Conservation (phyloP, 2,888 invertebrate genomes). For the Cantharis lateralis region DNA sequence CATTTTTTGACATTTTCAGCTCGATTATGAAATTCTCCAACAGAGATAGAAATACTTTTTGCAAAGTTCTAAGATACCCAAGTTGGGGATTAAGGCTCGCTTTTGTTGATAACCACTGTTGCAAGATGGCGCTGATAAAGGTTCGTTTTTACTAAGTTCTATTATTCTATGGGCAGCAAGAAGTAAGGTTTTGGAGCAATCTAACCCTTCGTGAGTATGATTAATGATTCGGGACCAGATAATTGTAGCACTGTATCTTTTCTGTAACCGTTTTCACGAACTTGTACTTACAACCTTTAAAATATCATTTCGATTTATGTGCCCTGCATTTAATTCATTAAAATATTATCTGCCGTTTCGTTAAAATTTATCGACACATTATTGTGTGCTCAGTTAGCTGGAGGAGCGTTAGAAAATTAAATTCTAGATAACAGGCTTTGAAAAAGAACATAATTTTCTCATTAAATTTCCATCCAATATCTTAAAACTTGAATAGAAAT, state of each 20-base stretch:
- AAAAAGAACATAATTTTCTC: background rate
- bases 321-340: too few relatives aligned
- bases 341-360: too few relatives aligned
- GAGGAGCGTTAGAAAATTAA: background rate
- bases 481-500: background rate
- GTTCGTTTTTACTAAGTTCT: slow-evolving; percentile 41
- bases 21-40: background rate
- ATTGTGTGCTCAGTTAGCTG: background rate
- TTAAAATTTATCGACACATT: background rate
- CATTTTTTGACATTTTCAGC: background rate
- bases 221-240: slow-evolving; percentile 40
- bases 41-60: background rate
- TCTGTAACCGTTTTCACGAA: slow-evolving; percentile 26
- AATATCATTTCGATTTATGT: background rate
- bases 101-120: slow-evolving; percentile 19
- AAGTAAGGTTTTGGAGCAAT: slow-evolving; percentile 25
- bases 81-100: slow-evolving; percentile 10
- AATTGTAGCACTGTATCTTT: slow-evolving; percentile 39
- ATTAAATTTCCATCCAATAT: background rate
- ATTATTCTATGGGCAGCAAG: slow-evolving; percentile 25
- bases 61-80: slow-evolving; percentile 10
- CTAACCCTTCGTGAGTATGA: slow-evolving; percentile 34
- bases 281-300: background rate
- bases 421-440: background rate
- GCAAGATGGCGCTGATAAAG: slow-evolving; percentile 45